A percentile compares a stretch with the other conserved stretches of the same genome.
Evolutionary conservation across 2,113 vertebrate species (phyloP).

Genomic region (Capreolus pygargus): DNA sequence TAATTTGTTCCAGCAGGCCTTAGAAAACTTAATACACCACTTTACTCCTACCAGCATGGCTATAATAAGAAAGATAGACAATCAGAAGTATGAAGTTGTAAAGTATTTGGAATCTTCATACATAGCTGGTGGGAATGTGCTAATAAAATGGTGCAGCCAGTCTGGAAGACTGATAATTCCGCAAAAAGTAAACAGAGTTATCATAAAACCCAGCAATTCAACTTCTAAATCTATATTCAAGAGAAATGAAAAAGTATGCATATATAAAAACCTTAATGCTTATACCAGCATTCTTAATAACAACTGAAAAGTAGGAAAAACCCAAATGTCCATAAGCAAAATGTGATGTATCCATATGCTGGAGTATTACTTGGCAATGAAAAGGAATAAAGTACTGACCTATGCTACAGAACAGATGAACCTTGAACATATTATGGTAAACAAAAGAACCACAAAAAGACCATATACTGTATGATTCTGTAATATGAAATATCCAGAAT

Average conservation of each 20-base stretch:
- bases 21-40: background rate
- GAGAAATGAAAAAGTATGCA: background rate
- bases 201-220: background rate
- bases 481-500: background rate
- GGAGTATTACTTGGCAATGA: background rate
- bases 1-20: background rate
- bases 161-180: background rate
- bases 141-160: background rate
- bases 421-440: background rate
- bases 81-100: background rate
- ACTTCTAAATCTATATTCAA: background rate
- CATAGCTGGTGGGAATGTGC: background rate
- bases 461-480: background rate
- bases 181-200: background rate
- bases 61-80: constrained; percentile 22
- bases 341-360: background rate
- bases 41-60: background rate
- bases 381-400: background rate
- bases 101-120: background rate
- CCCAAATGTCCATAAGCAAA: background rate
- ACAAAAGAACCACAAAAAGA: background rate
- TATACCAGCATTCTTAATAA: background rate
- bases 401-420: background rate
- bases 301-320: background rate
- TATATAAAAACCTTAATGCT: background rate